Base-by-base conservation (phyloP, 2,888 invertebrate species). In the Netelia virgata region DNA sequence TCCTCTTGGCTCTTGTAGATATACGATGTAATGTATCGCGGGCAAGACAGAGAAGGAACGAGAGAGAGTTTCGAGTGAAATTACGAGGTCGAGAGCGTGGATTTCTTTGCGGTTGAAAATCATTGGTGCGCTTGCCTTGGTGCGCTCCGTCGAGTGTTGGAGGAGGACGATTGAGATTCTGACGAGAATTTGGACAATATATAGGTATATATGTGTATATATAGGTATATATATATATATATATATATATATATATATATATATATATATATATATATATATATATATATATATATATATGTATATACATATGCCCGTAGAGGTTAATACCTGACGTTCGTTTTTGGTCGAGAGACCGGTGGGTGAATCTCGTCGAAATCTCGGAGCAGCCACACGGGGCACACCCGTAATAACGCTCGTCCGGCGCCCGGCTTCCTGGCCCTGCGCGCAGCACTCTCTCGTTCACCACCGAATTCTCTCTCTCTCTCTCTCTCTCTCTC, bases 361-460 rank as follows among this genome's bases (percentile, higher is more conserved):
- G 82, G 75, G 84, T 75, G 84, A 84, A 84, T 84, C 81, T 82
- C 78, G 70, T 78, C 81, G 84, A 82, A 82, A 84, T 84, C 82
- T 82, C 77, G 74, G 64, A 73, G 43, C 74, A 82, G 78, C 69
- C 61, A 18, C 70, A 55, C 69, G 70, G 55, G 78, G 78, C 84
- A 70, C 84, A 84, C 70, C 78, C 84, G 84, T 84, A 84, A 84
- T 84, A 82, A 84, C 70, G 84, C 74, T 82, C 78, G 82, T 78
- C 84, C 84, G 84, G 84, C 73, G 77, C 78, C 77, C 74, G 78
- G 70, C 82, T 84, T 84, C 82, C 82, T 84, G 84, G 78, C 57
- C 70, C 36, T 18, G n/a, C 64, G 23, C 50, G 47, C 59, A 66
- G 23, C 75, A 20, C 64, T 64, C 16, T 11, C 14, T 14, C 61